Percentiles rank a stretch among this genome's conserved stretches.
Evolutionary conservation across 2,797 vertebrate species (phyloP).

Genomic region (Rousettus madagascariensis): DNA sequence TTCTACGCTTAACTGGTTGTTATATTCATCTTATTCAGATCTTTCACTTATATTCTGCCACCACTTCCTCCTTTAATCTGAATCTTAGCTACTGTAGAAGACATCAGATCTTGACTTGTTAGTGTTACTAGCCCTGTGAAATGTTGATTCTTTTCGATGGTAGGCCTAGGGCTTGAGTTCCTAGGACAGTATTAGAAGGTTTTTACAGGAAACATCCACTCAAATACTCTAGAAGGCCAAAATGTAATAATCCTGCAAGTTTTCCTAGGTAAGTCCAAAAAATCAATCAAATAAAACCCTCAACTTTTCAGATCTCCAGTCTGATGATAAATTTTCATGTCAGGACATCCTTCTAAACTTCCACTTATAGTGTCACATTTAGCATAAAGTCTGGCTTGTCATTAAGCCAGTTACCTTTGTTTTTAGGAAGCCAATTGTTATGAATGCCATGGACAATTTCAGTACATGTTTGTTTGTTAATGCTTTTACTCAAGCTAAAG

Average conservation of each 20-base stretch:
- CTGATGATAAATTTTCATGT: background rate
- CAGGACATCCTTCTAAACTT: slow-evolving; percentile 45
- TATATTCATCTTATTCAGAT: background rate
- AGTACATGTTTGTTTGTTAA: slow-evolving; percentile 83
- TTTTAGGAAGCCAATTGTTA: slow-evolving; percentile 73
- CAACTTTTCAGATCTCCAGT: background rate
- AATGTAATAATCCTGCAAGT: background rate
- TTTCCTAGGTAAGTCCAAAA: background rate
- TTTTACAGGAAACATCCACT: background rate
- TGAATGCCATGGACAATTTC: slow-evolving; percentile 88
- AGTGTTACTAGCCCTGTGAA: background rate
- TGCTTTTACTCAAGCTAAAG: slow-evolving; percentile 80
- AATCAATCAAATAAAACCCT: background rate
- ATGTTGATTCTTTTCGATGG: background rate
- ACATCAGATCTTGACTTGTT: background rate
- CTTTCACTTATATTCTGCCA: background rate
- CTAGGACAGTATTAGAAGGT: background rate
- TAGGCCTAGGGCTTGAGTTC: background rate
- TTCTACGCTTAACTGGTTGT: background rate
- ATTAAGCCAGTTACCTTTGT: slow-evolving; percentile 49
- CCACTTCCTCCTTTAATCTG: background rate
- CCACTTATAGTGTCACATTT: slow-evolving; percentile 85
- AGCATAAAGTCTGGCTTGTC: slow-evolving; percentile 62
- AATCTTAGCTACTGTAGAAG: background rate
- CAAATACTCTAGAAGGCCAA: background rate